phyloP scores from a whole-genome alignment of 1,140 invertebrate genomes.

The Mizuhopecten yessoensis region DNA sequence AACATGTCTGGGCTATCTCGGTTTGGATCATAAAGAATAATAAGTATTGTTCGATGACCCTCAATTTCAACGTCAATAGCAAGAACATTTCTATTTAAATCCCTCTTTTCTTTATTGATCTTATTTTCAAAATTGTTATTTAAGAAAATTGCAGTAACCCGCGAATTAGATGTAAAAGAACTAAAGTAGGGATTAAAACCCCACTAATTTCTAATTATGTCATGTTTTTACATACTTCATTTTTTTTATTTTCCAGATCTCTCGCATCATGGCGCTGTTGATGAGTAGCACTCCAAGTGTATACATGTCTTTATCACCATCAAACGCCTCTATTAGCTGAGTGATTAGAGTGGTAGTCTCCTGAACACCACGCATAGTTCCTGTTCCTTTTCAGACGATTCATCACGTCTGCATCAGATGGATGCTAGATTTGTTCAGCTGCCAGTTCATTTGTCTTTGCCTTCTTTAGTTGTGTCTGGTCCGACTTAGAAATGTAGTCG shows the following conservation, averaged over 20 bases:
- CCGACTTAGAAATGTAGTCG: conserved; percentile 68
- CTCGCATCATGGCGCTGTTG: conserved; percentile 45
- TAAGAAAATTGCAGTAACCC: too few relatives aligned
- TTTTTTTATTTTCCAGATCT: background rate
- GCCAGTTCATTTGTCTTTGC: conserved; percentile 66
- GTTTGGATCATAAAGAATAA: too few relatives aligned
- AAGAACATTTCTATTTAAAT: too few relatives aligned
- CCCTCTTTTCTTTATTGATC: too few relatives aligned
- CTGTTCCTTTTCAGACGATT: conserved; percentile 46
- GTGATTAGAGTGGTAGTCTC: conserved; percentile 54
- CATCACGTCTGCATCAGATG: conserved; percentile 57
- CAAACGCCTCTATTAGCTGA: conserved; percentile 48
- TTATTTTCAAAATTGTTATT: too few relatives aligned
- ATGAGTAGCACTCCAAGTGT: conserved; percentile 62
- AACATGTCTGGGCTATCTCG: too few relatives aligned
- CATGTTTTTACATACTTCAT: too few relatives aligned
- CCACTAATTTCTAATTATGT: too few relatives aligned
- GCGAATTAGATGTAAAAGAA: too few relatives aligned
- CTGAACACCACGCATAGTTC: conserved; percentile 61
- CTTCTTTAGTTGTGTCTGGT: conserved; percentile 49
- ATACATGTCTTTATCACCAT: conserved; percentile 52
- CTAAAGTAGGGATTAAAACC: too few relatives aligned
- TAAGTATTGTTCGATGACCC: too few relatives aligned
- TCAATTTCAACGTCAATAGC: too few relatives aligned
- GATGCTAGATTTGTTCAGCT: background rate